phyloP scores from a whole-genome alignment of 2,888 invertebrate genomes.

The Mystacides longicornis region DNA sequence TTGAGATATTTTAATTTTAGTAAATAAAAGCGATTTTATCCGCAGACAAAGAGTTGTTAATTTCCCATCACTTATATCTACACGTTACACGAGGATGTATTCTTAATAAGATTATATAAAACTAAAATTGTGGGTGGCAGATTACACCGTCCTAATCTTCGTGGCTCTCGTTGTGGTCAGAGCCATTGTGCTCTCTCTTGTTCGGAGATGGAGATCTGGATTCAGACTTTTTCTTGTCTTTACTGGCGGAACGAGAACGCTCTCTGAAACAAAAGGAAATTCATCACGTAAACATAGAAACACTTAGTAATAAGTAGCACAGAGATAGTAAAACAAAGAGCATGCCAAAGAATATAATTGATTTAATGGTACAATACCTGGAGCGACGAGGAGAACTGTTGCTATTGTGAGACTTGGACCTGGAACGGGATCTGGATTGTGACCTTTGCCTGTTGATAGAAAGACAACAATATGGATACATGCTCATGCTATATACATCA shows the following conservation, averaged over 20 bases:
- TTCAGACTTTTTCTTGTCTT: slow-evolving; percentile 46
- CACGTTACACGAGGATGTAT: too few species aligned
- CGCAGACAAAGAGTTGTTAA: too few species aligned
- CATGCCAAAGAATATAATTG: neutral
- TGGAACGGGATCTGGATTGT: slow-evolving; percentile 23
- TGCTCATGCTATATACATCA: neutral
- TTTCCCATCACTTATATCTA: too few species aligned
- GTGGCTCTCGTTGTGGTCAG: slow-evolving; percentile 42
- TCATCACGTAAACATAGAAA: neutral
- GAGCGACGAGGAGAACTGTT: slow-evolving; percentile 18
- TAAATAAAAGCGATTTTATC: too few species aligned
- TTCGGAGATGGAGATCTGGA: slow-evolving; percentile 48
- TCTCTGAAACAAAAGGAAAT: slow-evolving; percentile 40
- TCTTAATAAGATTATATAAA: too few species aligned
- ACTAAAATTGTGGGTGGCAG: too few species aligned
- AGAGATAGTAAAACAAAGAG: neutral
- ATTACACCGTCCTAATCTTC: slow-evolving; percentile 43
- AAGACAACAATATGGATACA: slow-evolving; percentile 3
- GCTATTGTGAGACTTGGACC: slow-evolving; percentile 22
- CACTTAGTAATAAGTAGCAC: neutral
- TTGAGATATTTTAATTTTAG: too few species aligned
- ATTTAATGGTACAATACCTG: slow-evolving; percentile 13
- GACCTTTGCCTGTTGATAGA: slow-evolving; percentile 22
- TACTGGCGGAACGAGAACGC: slow-evolving; percentile 62
- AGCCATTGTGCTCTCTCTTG: slow-evolving; percentile 38